phyloP scores from a whole-genome alignment of 2,113 vertebrate species.

The Seriola quinqueradiata region DNA sequence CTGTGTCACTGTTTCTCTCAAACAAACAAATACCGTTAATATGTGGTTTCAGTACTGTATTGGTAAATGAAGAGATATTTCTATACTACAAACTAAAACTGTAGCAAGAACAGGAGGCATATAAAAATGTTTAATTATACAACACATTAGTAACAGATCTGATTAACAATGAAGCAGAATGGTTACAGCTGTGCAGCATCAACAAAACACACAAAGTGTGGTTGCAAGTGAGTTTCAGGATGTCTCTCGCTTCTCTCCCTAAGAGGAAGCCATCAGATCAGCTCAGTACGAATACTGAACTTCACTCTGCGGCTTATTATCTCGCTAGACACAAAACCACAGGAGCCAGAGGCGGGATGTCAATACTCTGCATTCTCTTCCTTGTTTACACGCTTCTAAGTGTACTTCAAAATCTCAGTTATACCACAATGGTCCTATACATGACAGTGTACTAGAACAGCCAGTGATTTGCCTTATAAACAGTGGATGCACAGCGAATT shows the following conservation, averaged over 20 bases:
- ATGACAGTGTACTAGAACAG: slow-evolving; percentile 8
- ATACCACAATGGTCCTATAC: slow-evolving; percentile 14
- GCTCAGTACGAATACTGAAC: slow-evolving; percentile 59
- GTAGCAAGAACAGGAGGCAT: slow-evolving; percentile 14
- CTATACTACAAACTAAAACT: slow-evolving; percentile 12
- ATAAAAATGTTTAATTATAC: slow-evolving; percentile 25
- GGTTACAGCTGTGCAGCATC: slow-evolving; percentile 50
- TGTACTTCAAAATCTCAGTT: slow-evolving; percentile 44
- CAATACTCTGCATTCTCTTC: slow-evolving; percentile 57
- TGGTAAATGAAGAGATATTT: slow-evolving; percentile 33
- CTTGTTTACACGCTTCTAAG: slow-evolving; percentile 59
- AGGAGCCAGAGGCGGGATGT: slow-evolving; percentile 69
- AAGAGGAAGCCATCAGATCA: slow-evolving; percentile 61
- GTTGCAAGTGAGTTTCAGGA: slow-evolving; percentile 35
- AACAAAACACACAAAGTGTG: slow-evolving; percentile 49
- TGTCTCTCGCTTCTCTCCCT: slow-evolving; percentile 24
- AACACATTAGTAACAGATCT: slow-evolving; percentile 29
- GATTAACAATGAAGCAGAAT: slow-evolving; percentile 36
- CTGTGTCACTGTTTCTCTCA: slow-evolving; percentile 1
- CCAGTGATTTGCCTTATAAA: slow-evolving; percentile 20
- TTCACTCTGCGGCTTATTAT: slow-evolving; percentile 75
- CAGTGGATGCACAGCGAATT: not conserved
- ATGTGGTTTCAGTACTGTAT: not conserved
- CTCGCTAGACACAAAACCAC: slow-evolving; percentile 70
- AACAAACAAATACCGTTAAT: slow-evolving; percentile 1